Base-by-base conservation (phyloP, 2,888 invertebrate species). In the Xestobium rufovillosum region DNA sequence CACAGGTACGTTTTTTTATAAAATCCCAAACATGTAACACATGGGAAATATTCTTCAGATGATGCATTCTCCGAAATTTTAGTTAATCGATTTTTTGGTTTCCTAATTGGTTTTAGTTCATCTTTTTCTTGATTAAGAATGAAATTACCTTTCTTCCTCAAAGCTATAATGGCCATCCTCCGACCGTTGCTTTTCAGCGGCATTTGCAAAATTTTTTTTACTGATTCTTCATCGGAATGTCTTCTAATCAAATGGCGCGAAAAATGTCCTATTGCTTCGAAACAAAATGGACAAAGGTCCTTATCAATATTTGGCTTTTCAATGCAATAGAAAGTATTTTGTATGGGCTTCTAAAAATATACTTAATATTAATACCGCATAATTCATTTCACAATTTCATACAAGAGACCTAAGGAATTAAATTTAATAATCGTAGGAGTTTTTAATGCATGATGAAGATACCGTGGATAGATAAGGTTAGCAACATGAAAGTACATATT, bases 1-100 rank as follows among this genome's bases (percentile, higher is more conserved):
- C 36, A 40, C 10, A 40, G 15, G 13, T 36, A 36, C n/a, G 6
- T 23, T 32, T 40, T 40, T 32, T 31, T 40, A 36, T 32, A 36
- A 28, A 15, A 32, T 9, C 40, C 36, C 9, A 40, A 14, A 19
- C 40, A 40, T 9, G 26, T 10, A 1, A 15, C 28, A 29, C 40
- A 40, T 4, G 16, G 28, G 12, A 15, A 31, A 23, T 36, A 39
- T 4, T 26, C 14, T 23, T 23, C 23, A 8, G 6, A 6, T 6
- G 23, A n/a, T n/a, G n/a, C n/a, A n/a, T n/a, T n/a, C n/a, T n/a
- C n/a, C n/a, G n/a, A n/a, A n/a, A 4, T 2, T 26, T 38, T 4
- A 9, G 25, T 12, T 9, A 9, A n/a, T 6, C 11, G 9, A 6
- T 6, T 10, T n/a, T 27, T 29, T 29, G 3, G 14, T 11, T 17